Evolutionary conservation across 2,888 invertebrate genomes (phyloP).

Genomic region (Tetheella fluctuosa): DNA sequence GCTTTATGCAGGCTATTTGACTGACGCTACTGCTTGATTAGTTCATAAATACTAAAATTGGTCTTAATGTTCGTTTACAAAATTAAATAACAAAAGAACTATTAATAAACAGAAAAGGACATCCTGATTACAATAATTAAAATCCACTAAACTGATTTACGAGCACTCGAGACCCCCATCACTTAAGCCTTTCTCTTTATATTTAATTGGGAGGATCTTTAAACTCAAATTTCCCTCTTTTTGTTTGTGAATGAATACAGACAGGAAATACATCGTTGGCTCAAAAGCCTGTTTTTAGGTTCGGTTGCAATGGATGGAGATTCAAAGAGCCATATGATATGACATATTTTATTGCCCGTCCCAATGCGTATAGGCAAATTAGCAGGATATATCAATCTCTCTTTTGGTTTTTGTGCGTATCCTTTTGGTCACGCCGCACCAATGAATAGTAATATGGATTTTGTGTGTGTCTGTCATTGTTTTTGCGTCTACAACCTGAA

Average conservation of each 20-base stretch:
- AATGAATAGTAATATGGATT: conserved; percentile 43
- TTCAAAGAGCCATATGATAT: conserved; percentile 73
- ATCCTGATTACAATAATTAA: conserved; percentile 70
- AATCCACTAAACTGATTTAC: conserved; percentile 66
- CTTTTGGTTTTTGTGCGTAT: conserved; percentile 52
- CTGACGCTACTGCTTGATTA: neutral
- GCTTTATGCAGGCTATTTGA: no score
- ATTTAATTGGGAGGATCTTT: conserved; percentile 72
- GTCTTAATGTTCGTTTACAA: conserved; percentile 28
- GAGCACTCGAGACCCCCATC: conserved; percentile 69
- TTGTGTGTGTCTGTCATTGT: conserved; percentile 25
- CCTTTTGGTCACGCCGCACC: conserved; percentile 39
- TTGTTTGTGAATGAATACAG: conserved; percentile 60
- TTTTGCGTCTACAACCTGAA: conserved; percentile 27
- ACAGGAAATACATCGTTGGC: conserved; percentile 75
- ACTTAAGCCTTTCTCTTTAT: conserved; percentile 67
- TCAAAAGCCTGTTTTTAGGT: conserved; percentile 72
- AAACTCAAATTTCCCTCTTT: conserved; percentile 65
- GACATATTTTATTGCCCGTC: conserved; percentile 76
- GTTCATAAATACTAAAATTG: neutral
- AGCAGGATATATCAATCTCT: conserved; percentile 81
- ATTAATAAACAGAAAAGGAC: conserved; percentile 54
- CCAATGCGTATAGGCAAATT: conserved; percentile 73
- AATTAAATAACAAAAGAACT: conserved; percentile 50
- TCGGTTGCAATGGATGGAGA: conserved; percentile 60